These are phyloP conservation scores for Steinernema scapterisci DNA, from an alignment of 2,888 invertebrate species.

Conservation along the genomic window DNA sequence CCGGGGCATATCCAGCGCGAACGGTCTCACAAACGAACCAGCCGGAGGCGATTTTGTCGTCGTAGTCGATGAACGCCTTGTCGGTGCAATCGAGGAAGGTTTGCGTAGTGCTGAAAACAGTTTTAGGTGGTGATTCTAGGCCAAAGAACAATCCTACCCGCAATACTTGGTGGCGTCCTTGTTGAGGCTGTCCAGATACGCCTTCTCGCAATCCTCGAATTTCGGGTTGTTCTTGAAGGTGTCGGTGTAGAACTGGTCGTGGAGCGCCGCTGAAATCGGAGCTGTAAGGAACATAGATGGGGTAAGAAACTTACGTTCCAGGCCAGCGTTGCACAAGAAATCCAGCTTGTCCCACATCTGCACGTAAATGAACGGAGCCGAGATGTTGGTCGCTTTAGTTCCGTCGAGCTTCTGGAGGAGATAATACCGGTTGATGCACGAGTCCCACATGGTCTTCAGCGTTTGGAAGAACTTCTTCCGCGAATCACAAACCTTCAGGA, in stretches of 20 bases:
- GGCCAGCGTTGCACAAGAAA: slow-evolving; percentile 6
- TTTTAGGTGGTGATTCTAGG: not conserved
- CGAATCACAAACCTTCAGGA: not conserved
- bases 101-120: not conserved
- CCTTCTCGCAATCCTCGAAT: not conserved
- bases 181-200: not conserved
- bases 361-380: slow-evolving; percentile 4
- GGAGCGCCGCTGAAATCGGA: not conserved
- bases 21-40: slow-evolving; percentile 10
- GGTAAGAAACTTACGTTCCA: not conserved
- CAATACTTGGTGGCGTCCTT: not conserved
- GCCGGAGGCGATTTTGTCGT: not conserved
- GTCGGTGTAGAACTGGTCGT: not conserved
- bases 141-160: not conserved
- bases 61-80: not conserved
- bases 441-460: not conserved
- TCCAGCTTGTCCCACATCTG: slow-evolving; percentile 4
- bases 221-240: not conserved
- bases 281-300: not conserved
- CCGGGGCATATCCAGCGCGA: not conserved
- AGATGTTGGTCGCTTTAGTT: not conserved
- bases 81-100: not conserved
- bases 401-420: not conserved
- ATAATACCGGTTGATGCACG: not conserved
- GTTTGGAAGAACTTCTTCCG: not conserved